Evolutionary conservation across 1,140 invertebrate species (phyloP).

Genomic region (Tetramorium parvispinum): DNA sequence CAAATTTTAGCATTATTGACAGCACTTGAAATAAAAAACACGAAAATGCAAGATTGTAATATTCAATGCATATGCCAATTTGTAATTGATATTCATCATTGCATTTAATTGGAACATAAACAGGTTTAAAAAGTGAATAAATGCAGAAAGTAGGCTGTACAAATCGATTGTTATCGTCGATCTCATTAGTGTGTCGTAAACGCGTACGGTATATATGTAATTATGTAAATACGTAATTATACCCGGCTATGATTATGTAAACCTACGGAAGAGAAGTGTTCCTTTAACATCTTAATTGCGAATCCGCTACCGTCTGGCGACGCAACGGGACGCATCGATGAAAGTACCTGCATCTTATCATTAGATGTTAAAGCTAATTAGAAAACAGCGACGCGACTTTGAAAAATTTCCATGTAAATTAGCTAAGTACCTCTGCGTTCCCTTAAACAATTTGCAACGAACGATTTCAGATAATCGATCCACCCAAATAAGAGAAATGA

Average conservation of each 20-base stretch:
- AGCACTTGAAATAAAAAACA: background rate
- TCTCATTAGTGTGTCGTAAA: slow-evolving; percentile 65
- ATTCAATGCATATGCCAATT: background rate
- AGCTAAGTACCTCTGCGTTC: background rate
- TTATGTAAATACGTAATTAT: slow-evolving; percentile 74
- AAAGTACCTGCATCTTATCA: slow-evolving; percentile 48
- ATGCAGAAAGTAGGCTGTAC: slow-evolving; percentile 21
- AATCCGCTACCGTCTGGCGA: slow-evolving; percentile 48
- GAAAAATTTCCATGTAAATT: slow-evolving; percentile 12
- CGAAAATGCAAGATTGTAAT: background rate
- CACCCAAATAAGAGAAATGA: too few species aligned
- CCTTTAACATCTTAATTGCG: slow-evolving; percentile 71
- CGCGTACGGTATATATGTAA: slow-evolving; percentile 60
- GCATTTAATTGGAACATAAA: slow-evolving; percentile 35
- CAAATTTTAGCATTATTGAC: background rate
- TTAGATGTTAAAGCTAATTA: slow-evolving; percentile 56
- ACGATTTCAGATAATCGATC: background rate
- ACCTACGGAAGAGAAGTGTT: slow-evolving; percentile 32
- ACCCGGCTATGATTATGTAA: slow-evolving; percentile 64
- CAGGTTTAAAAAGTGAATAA: slow-evolving; percentile 33
- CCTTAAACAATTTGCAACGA: background rate
- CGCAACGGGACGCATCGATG: slow-evolving; percentile 60
- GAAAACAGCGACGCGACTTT: background rate
- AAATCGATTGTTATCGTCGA: slow-evolving; percentile 71
- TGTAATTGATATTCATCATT: background rate